Base-by-base conservation (phyloP, 2,888 invertebrate genomes). In the Hypomecis punctinalis region DNA sequence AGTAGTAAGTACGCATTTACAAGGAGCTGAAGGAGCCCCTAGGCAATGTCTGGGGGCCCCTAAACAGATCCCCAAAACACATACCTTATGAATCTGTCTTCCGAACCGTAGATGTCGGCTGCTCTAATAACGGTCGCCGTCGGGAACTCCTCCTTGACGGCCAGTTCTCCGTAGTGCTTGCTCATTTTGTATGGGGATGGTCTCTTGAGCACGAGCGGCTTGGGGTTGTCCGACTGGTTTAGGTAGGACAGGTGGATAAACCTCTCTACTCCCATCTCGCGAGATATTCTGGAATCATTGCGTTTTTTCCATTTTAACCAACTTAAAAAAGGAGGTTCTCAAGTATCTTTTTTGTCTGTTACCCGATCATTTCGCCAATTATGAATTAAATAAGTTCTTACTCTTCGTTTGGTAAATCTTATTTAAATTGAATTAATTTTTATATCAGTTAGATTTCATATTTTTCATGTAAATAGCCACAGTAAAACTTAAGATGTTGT, bases 61-160 rank as follows among this genome's bases (percentile, higher is more conserved):
- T 23, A 23, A 23, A 23, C 3, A 23, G 23, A 23, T 23, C 23
- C 3, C 23, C 23, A 23, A 9, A n/a, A 9, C 8, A 10, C 23
- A 23, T 23, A 23, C 23, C 95, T 94, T 55, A 96, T 82, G 90
- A 99, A 99, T 72, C 96, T 93, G 90, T 99, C 99, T 80, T 96
- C 96, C 67, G 96, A 95, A 0, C 99, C 99, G 90, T 96, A 99
- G 62, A 99, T 96, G 82, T 97, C 97, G 0, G 99, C 93, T n/a
- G 99, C 99, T 63, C 98, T 95, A 71, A 99, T 94, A 68, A 99
- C 97, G 0, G 97, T 98, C 6, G 99, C 99, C 58, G 97, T 96
- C 0, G 99, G 99, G 87, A 99, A 99, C 85, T 98, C 99, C 78
- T 98, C 96, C 57, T 94, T 94, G 0, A 99, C 98, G n/a, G 97